A percentile compares a stretch with the other conserved stretches of the same genome.
phyloP scores from a whole-genome alignment of 2,888 invertebrate genomes.

The Tachina lurida region DNA sequence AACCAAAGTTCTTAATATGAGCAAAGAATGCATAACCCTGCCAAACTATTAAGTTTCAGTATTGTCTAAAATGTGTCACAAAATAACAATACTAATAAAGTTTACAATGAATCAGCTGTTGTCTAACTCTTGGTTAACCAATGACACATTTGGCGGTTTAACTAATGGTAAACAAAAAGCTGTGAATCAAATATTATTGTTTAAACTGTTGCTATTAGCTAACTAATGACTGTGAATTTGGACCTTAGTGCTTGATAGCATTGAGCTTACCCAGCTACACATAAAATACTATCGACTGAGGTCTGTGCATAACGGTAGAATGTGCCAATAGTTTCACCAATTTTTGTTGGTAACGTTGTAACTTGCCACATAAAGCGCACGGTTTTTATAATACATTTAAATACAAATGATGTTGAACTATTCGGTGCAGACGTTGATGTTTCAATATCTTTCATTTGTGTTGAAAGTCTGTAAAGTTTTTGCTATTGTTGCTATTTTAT shows the following conservation, averaged over 20 bases:
- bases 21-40: no score
- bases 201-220: background rate
- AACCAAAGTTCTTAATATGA: no score
- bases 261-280: conserved; percentile 81
- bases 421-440: conserved; percentile 70
- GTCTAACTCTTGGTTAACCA: no score
- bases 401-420: conserved; percentile 77
- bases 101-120: no score
- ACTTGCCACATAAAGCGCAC: conserved; percentile 83
- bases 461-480: conserved; percentile 13
- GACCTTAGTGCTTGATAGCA: background rate
- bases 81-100: no score
- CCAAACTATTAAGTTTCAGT: no score
- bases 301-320: conserved; percentile 83
- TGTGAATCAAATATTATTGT: no score
- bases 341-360: conserved; percentile 82
- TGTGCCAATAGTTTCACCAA: conserved; percentile 82
- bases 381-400: conserved; percentile 81
- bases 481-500: conserved; percentile 8
- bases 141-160: no score
- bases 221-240: background rate
- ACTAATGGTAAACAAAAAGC: no score
- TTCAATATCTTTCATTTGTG: conserved; percentile 68
- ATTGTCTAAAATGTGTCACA: no score
- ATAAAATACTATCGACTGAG: conserved; percentile 83